These are phyloP conservation scores for Numida meleagris DNA, from an alignment of 2,113 vertebrate genomes.

Conservation along the genomic window DNA sequence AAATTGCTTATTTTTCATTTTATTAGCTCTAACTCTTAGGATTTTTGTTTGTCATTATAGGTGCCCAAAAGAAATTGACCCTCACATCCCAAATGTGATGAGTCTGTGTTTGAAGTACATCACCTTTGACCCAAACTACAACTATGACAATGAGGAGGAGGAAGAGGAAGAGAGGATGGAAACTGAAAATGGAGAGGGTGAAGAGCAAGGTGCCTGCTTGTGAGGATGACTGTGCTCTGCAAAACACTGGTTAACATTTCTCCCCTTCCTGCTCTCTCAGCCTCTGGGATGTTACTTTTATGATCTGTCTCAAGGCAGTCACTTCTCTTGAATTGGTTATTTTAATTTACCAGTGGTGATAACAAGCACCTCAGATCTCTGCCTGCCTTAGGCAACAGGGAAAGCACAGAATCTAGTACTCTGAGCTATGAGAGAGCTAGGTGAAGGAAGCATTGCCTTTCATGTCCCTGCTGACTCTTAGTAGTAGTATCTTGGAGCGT, in stretches of 20 bases:
- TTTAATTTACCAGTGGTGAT: neutral
- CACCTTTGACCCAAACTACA: slow-evolving; percentile 94
- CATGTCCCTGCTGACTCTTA: neutral
- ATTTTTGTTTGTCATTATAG: slow-evolving; percentile 64
- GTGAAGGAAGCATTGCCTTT: neutral
- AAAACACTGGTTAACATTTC: neutral
- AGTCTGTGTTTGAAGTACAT: slow-evolving; percentile 90
- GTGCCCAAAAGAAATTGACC: slow-evolving; percentile 92
- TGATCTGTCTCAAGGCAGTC: neutral
- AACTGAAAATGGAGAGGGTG: slow-evolving; percentile 84
- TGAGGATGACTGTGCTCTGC: slow-evolving; percentile 41
- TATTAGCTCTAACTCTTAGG: neutral
- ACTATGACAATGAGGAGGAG: slow-evolving; percentile 86
- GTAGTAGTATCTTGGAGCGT: neutral
- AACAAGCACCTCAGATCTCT: neutral
- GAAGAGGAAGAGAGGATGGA: slow-evolving; percentile 90
- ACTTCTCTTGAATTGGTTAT: neutral
- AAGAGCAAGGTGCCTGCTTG: slow-evolving; percentile 84
- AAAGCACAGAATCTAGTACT: neutral
- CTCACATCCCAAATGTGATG: slow-evolving; percentile 85
- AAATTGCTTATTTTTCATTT: neutral
- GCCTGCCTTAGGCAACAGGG: neutral
- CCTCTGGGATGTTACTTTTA: neutral
- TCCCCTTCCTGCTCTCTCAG: neutral
- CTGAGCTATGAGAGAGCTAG: neutral